Percentiles rank a stretch among this genome's conserved stretches.
Evolutionary conservation across 2,888 invertebrate species (phyloP).

Genomic region (Apodemia duryi): DNA sequence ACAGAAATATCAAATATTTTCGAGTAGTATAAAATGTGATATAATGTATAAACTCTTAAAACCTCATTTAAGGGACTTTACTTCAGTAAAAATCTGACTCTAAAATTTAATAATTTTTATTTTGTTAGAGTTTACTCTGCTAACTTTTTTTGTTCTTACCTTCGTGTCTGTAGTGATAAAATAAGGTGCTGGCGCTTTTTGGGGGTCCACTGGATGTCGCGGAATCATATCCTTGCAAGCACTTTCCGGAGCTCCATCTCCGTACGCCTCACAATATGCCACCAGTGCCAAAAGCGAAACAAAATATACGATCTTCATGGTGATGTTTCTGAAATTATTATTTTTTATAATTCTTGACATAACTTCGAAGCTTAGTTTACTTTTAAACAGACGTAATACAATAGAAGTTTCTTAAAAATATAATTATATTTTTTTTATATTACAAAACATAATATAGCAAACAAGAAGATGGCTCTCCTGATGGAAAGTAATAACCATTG

Average conservation of each 20-base stretch:
- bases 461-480: no score
- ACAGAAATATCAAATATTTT: no score
- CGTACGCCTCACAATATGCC: slow-evolving; percentile 68
- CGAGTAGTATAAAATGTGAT: no score
- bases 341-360: not conserved
- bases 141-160: slow-evolving; percentile 37
- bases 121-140: no score
- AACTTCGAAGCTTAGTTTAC: not conserved
- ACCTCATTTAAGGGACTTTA: no score
- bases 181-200: slow-evolving; percentile 80
- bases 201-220: slow-evolving; percentile 80
- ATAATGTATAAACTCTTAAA: no score
- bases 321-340: slow-evolving; percentile 28
- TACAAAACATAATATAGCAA: no score
- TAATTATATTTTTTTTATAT: no score
- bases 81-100: no score
- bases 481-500: no score
- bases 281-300: slow-evolving; percentile 45
- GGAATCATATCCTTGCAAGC: slow-evolving; percentile 84
- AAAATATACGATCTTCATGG: slow-evolving; percentile 49
- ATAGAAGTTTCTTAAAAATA: no score
- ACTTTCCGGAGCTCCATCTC: slow-evolving; percentile 81
- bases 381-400: not conserved
- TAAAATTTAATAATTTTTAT: no score
- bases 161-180: slow-evolving; percentile 65